Base-by-base conservation (phyloP, 2,888 invertebrate genomes). In the Aphrophora alni region DNA sequence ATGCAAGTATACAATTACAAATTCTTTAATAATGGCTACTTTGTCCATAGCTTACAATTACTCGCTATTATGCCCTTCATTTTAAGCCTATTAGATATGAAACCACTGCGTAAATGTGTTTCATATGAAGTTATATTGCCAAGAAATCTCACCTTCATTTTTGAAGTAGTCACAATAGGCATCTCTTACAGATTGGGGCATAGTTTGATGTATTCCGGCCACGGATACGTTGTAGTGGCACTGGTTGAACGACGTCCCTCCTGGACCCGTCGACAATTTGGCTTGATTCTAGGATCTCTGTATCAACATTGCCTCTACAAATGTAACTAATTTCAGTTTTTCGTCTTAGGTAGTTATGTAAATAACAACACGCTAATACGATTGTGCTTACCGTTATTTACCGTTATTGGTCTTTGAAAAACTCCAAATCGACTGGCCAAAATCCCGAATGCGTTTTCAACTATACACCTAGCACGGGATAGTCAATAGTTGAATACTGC, bases 371-470 rank as follows among this genome's bases (percentile, higher is more conserved):
- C 75, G 82, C 81, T 69, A 83, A 81, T 33, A 82, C 84, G 80
- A 84, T 75, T 80, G 33, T 82, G 81, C 82, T 78, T 38, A 77
- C 71, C 75, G 84, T 84, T 82, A 80, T 80, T 75, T 70, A 84
- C 33, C 24, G 78, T 28, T 78, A 83, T 83, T 59, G 83, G 83
- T 76, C 72, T 82, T 70, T 83, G 79, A 81, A 83, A 80, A 69
- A 84, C 81, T 72, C 80, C 80, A 80, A 84, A 85, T 73, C 77
- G 82, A 75, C 72, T 68, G 77, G 81, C 83, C 73, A 85, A 83
- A 82, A 84, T 85, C 5, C 83, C 84, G 82, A 85, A 84, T 12
- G 78, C 77, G 79, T 84, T 85, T 83, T 83, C 83, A 25, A 82
- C 78, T 27, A 84, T 82, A 76, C 77, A 17, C 8, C 77, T 21